Evolutionary conservation across 2,888 invertebrate species (phyloP).

Genomic region (Onthophagus sagittarius): DNA sequence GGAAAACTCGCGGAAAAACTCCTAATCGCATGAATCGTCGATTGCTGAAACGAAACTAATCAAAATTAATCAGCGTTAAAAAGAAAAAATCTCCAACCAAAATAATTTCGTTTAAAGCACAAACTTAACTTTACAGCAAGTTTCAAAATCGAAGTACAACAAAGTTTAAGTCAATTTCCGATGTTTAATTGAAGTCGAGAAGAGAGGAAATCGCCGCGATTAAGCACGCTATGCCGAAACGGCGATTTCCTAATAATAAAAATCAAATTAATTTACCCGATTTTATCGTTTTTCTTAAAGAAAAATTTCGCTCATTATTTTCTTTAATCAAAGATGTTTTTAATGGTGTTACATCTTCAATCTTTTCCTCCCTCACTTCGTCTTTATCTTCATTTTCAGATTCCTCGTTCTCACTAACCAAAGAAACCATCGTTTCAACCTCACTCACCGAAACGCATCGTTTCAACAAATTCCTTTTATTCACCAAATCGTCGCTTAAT

Average conservation of each 20-base stretch:
- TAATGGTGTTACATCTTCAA: conserved; percentile 16
- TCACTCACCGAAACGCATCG: conserved; percentile 42
- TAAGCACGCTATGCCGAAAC: conserved; percentile 20
- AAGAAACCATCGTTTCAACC: conserved; percentile 64
- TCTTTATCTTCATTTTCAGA: conserved; percentile 24
- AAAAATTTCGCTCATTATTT: conserved; percentile 32
- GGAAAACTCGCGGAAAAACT: conserved; percentile 50
- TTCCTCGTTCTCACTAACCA: conserved; percentile 60
- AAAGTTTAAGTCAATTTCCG: conserved; percentile 25
- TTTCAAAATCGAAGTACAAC: conserved; percentile 7
- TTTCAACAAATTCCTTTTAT: conserved; percentile 24
- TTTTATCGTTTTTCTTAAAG: conserved; percentile 45
- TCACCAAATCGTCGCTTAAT: neutral
- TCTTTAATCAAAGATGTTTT: conserved; percentile 1
- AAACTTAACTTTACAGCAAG: no score
- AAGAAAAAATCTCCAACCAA: no score
- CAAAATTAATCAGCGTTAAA: neutral
- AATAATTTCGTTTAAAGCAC: no score
- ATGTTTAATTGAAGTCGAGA: conserved; percentile 28
- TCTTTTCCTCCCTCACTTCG: conserved; percentile 24
- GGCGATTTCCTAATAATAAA: conserved; percentile 17
- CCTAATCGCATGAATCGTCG: conserved; percentile 47
- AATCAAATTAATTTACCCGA: conserved; percentile 38
- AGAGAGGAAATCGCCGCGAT: conserved; percentile 19
- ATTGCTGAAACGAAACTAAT: conserved; percentile 49